Conservation (phyloP, 2,888 invertebrate species). For the Dorcus parallelipipedus region DNA sequence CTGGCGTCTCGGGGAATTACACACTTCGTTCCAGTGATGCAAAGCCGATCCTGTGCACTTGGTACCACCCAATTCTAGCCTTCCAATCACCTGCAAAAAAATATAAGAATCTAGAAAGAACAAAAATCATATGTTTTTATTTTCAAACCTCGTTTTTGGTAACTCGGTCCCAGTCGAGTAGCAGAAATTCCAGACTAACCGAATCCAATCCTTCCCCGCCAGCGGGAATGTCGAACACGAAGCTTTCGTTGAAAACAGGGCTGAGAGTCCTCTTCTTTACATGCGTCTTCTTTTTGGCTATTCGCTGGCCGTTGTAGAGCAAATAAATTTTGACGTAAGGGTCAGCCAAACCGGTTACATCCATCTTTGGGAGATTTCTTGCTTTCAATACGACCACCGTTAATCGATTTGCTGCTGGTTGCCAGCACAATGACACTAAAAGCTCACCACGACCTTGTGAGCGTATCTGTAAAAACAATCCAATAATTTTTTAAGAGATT, state of each 20-base stretch:
- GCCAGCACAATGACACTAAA: slow-evolving; percentile 95
- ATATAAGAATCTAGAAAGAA: background rate
- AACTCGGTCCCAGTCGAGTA: slow-evolving; percentile 96
- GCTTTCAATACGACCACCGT: slow-evolving; percentile 97
- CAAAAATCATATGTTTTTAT: background rate
- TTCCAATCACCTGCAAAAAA: slow-evolving; percentile 79
- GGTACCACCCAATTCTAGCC: slow-evolving; percentile 85
- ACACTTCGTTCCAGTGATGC: slow-evolving; percentile 97
- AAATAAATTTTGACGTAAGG: slow-evolving; percentile 98
- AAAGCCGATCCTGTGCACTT: slow-evolving; percentile 78
- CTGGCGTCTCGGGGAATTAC: slow-evolving; percentile 94
- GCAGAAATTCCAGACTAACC: slow-evolving; percentile 81
- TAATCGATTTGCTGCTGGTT: slow-evolving; percentile 91
- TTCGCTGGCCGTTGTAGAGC: slow-evolving; percentile 93
- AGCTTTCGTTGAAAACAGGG: slow-evolving; percentile 98
- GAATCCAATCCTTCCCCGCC: slow-evolving; percentile 74
- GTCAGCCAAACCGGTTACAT: slow-evolving; percentile 94
- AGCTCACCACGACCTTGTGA: slow-evolving; percentile 93
- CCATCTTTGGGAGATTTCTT: slow-evolving; percentile 96
- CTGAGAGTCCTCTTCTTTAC: slow-evolving; percentile 96
- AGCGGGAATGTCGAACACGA: slow-evolving; percentile 90
- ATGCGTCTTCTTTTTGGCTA: slow-evolving; percentile 98
- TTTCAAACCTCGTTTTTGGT: slow-evolving; percentile 88
- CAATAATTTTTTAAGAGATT: background rate
- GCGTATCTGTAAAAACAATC: slow-evolving; percentile 64